These are phyloP conservation scores for Clarias gariepinus DNA, from an alignment of 2,113 vertebrate species.

Conservation along the genomic window DNA sequence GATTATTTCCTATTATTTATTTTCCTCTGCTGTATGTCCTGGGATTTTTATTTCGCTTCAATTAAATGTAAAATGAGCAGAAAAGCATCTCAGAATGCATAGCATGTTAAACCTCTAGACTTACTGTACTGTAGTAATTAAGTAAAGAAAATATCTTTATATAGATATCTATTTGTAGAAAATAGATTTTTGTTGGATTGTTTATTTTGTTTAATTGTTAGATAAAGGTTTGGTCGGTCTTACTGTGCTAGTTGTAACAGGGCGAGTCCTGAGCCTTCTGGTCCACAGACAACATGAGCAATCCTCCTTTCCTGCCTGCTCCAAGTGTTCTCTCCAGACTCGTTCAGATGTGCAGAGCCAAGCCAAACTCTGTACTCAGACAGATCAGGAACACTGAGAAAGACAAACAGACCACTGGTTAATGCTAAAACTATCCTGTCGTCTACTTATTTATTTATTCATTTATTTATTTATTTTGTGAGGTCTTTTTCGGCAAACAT, in stretches of 20 bases:
- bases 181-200: not conserved
- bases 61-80: not conserved
- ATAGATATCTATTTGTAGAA: too few species aligned
- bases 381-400: constrained; percentile 83
- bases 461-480: not conserved
- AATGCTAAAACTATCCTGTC: not conserved
- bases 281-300: constrained; percentile 90
- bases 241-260: constrained; percentile 87
- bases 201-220: not conserved
- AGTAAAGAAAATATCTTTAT: not conserved
- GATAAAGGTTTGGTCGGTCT: constrained; percentile 48
- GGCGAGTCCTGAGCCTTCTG: constrained; percentile 87
- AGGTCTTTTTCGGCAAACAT: not conserved
- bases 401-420: not conserved
- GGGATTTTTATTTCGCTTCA: too few species aligned
- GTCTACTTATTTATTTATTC: not conserved
- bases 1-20: too few species aligned
- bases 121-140: not conserved
- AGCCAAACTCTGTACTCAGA: constrained; percentile 92
- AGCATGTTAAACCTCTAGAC: not conserved
- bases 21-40: too few species aligned
- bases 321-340: constrained; percentile 74
- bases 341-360: constrained; percentile 84
- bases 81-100: not conserved
- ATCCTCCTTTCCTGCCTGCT: constrained; percentile 86